Base-by-base conservation (phyloP, 2,888 invertebrate genomes). In the Spisula solida region DNA sequence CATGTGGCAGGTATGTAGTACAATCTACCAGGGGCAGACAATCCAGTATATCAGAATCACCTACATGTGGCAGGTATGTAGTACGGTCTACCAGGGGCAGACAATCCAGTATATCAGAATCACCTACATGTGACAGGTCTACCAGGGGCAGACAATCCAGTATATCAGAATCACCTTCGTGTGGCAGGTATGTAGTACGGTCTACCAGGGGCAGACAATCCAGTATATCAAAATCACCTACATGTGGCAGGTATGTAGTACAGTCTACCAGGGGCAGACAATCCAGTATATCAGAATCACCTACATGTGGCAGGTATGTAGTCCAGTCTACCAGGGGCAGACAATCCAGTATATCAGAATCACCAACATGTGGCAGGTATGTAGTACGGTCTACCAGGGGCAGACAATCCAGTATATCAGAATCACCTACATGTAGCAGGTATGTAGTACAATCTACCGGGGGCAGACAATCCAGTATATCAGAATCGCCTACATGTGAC, bases 81-180 rank as follows among this genome's bases (percentile, higher is more conserved):
- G 82, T 92, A n/a, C 70, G 89, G 16, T 75, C 25, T 10, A 85
- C 47, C 85, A 89, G 88, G 70, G 82, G 88, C 25, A 90, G 88
- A 82, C 90, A 90, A 85, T 34, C 90, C 48, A 89, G 86, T 81
- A 80, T 80, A 48, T 75, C 88, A 18, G 90, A 90, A 31, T 89
- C 88, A 25, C 88, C 90, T 56, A 55, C 55, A 18, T 55, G 55
- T 55, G 55, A 12, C 55, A 55, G 55, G 16, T 75, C 25, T 10
- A 85, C 47, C 85, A 89, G 88, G 70, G 82, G 88, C 25, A 90
- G 88, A 82, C 90, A 90, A 85, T 34, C 90, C 48, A 89, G 86
- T 81, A 80, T 80, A 48, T 75, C 88, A 18, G 90, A 90, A 31
- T 89, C 88, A 25, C 88, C 90, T 56, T 6, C 55, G 2, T 55